Conservation (phyloP, 2,113 vertebrate species). For the Rattus norvegicus region GRCr8 NC_086020.1:199142001-199142500, state of each 20-base stretch:
- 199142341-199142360: background rate
- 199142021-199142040: background rate
- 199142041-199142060: background rate
- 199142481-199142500: background rate
- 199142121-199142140: background rate
- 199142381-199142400: background rate
- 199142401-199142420: background rate
- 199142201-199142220: background rate
- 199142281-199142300: background rate
- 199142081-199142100: background rate
- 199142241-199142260: background rate
- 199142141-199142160: background rate
- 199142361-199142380: background rate
- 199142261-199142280: background rate
- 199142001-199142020: background rate
- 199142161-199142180: background rate
- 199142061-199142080: background rate
- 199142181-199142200: background rate
- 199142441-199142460: constrained; percentile 71
- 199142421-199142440: background rate
- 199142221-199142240: background rate
- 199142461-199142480: background rate
- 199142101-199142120: background rate
- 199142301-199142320: background rate
- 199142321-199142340: background rate